These are phyloP conservation scores for Probosciger aterrimus DNA, from an alignment of 2,113 vertebrate genomes.

Conservation along the genomic window DNA sequence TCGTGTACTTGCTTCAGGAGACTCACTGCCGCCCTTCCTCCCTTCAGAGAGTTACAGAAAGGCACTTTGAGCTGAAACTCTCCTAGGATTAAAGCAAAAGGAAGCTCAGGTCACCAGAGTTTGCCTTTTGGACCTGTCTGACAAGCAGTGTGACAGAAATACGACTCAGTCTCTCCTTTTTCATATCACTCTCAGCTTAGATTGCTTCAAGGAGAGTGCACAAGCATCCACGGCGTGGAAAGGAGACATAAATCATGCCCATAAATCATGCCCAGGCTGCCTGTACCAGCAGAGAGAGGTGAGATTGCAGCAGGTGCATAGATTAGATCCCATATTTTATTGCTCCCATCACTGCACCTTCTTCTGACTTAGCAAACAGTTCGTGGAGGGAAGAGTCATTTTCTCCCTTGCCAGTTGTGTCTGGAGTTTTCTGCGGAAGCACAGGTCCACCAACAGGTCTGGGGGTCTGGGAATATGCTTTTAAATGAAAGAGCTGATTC, in stretches of 20 bases:
- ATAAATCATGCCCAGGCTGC: slow-evolving; percentile 6
- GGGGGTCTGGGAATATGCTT: background rate
- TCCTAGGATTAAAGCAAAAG: background rate
- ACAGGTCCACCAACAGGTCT: too few species aligned
- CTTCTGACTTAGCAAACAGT: background rate
- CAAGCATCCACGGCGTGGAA: background rate
- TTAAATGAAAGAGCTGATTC: background rate
- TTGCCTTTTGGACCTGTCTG: background rate
- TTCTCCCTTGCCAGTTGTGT: background rate
- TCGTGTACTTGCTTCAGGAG: accelerated
- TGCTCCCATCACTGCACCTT: background rate
- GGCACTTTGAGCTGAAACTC: background rate
- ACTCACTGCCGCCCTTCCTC: background rate
- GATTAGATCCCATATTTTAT: slow-evolving; percentile 20
- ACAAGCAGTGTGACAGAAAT: background rate
- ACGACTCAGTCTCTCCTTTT: background rate
- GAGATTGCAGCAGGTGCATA: background rate
- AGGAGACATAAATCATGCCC: background rate
- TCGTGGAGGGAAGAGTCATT: background rate
- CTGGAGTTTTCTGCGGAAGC: background rate
- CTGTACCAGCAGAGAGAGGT: background rate
- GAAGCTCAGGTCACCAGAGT: background rate
- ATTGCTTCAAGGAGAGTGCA: slow-evolving; percentile 15
- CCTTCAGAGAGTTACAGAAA: background rate
- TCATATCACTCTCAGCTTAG: background rate